A percentile compares a stretch with the other conserved stretches of the same genome.
phyloP scores from a whole-genome alignment of 1,140 invertebrate genomes.

The Xylocopa sonorina region DNA sequence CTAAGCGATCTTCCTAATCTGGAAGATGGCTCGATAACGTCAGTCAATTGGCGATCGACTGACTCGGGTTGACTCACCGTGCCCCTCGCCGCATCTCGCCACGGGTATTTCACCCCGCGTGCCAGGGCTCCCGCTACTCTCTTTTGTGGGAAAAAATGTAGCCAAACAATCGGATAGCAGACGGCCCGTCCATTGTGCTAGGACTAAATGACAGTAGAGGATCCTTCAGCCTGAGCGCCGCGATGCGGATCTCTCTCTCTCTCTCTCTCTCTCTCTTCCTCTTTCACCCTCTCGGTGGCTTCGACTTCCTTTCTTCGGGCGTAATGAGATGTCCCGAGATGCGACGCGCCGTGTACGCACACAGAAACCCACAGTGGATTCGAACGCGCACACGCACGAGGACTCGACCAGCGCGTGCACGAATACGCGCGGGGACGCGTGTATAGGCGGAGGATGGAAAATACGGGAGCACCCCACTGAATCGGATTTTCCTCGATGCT shows the following conservation, averaged over 20 bases:
- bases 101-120: conserved; percentile 22
- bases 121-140: conserved; percentile 24
- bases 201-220: conserved; percentile 66
- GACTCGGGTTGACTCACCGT: conserved; percentile 66
- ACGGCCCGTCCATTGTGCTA: conserved; percentile 58
- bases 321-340: conserved; percentile 58
- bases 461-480: conserved; percentile 8
- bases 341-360: not conserved
- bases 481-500: conserved; percentile 28
- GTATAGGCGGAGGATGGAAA: not conserved
- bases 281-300: conserved; percentile 46
- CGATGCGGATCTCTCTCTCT: conserved; percentile 47
- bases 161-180: conserved; percentile 71
- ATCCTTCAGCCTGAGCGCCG: conserved; percentile 40
- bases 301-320: conserved; percentile 56
- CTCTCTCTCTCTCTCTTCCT: too few species aligned
- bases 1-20: conserved; percentile 78
- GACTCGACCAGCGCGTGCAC: too few species aligned
- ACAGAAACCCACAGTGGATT: not conserved
- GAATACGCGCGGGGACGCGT: not conserved
- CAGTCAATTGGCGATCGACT: conserved; percentile 79
- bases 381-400: not conserved
- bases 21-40: conserved; percentile 77
- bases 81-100: too few species aligned
- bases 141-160: conserved; percentile 72